Evolutionary conservation across 2,113 vertebrate species (phyloP), one percentile per base, ranked within the genome.

Genomic region (Strigops habroptila): DNA sequence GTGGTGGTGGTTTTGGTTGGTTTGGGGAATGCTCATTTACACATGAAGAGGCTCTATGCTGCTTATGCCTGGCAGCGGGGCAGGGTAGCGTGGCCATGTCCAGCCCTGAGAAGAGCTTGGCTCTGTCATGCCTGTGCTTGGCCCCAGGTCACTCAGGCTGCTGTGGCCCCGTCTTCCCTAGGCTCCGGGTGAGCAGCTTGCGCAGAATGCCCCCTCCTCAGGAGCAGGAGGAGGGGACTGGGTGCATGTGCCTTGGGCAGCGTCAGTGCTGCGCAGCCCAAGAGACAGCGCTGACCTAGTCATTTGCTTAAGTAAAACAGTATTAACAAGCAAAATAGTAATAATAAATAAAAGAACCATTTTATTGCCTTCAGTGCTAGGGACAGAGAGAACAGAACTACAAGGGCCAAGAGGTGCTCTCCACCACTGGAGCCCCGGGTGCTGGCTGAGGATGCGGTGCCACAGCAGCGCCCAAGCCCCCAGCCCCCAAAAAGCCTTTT

Each of bases 321-420:
- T 28, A 81, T 39, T 25, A 92, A 43, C 28, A 59, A 90, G 16
- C 27, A 59, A 53, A 82, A 18, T 44, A 76, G 49, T 73, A 77
- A 35, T 57, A 95, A 96, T 94, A 97, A 97, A 95, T 93, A 94
- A 95, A 90, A 85, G 70, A 87, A 76, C 57, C 70, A 51, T 69
- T 97, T 97, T 97, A 97, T 96, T 97, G 92, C 80, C 94, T 88
- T 95, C 92, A 90, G 91, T 81, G 82, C 71, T 83, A 82, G 82
- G 78, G 77, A 82, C 69, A 81, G 22, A 70, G 71, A 48, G 14
- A 73, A 79, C 67, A 91, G 69, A 89, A 51, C 17, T 21, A 80
- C 53, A 62, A 1, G 3, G 68, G 68, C 73, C 3, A 3, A 77
- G 63, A 65, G 79, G 46, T 37, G 63, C 46, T 74, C n/a, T 57